Percentiles rank a stretch among this genome's conserved stretches.
Evolutionary conservation across 1,140 invertebrate species (phyloP).

Genomic region (Brachionus plicatilis): DNA sequence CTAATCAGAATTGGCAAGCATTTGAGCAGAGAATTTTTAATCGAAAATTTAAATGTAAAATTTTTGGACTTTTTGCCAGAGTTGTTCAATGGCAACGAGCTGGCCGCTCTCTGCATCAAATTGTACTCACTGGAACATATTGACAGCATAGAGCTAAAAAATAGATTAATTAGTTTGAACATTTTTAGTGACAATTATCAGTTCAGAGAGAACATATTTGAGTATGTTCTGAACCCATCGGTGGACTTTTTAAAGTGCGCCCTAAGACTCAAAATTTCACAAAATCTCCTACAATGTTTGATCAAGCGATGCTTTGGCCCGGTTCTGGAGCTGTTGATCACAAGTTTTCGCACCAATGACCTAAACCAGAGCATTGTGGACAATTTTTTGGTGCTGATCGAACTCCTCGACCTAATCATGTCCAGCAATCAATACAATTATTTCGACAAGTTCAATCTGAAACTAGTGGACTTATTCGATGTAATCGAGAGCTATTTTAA

Average conservation of each 20-base stretch:
- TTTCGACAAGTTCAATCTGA: background rate
- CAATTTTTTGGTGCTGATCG: background rate
- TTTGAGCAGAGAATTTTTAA: background rate
- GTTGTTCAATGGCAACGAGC: background rate
- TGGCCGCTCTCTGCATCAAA: background rate
- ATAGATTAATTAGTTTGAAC: background rate
- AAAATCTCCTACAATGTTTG: background rate
- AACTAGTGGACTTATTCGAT: background rate
- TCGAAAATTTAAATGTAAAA: background rate
- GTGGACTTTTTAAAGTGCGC: background rate
- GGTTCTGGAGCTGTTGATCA: background rate
- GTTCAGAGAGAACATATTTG: background rate
- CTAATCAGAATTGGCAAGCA: background rate
- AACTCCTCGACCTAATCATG: conserved; percentile 1
- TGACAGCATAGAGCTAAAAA: background rate
- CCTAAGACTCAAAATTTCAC: background rate
- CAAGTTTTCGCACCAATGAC: background rate
- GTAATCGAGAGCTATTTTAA: conserved; percentile 5
- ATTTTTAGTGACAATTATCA: background rate
- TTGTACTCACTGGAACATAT: background rate
- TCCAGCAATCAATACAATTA: background rate
- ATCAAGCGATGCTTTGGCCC: background rate
- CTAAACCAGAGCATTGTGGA: background rate
- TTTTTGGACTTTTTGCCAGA: background rate
- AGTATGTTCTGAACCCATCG: background rate